Evolutionary conservation across 2,888 invertebrate species (phyloP), one percentile per base, ranked within the genome.

Genomic region (Dynastes tityus): DNA sequence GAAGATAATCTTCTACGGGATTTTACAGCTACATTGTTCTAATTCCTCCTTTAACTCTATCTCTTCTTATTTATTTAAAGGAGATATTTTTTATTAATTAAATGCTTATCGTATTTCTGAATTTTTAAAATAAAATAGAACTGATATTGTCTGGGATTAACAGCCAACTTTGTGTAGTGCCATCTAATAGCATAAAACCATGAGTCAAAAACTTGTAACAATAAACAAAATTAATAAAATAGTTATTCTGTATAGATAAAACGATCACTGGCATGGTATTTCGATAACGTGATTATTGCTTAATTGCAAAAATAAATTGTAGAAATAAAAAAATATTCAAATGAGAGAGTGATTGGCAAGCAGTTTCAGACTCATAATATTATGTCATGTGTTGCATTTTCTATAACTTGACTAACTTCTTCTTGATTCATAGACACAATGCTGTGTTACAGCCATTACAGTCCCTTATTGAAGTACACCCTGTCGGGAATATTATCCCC

Each of bases 401-500:
- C 58, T 73, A 68, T 51, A 11, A 51, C 58, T 58, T 58, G 32
- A 71, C 71, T 71, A 71, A 71, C 16, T 16, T 55, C 8, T 55
- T 53, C 55, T 4, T 5, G 27, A 27, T 27, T 9, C 32, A 37
- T 37, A 37, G 32, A 37, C 5, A 37, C 5, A 37, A 37, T 37
- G 32, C 32, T 37, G 32, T 37, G 32, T 37, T 40, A 2, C 3
- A 58, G 2, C 11, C 37, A 40, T 93, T 94, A 97, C 84, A 97
- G 90, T 37, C 97, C 97, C 88, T 97, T 97, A 89, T 97, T 97
- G 89, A 97, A 97, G 88, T 95, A 97, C 0, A 97, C 93, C 64
- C 91, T 91, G 77, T 91, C 89, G 0, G 97, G 97, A 29, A 95
- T 90, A 77, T 93, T 91, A 1, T 86, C 86, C 6, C 92, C 93